Conservation (phyloP, 2,797 vertebrate genomes). For the Manis crassicaudata region DNA sequence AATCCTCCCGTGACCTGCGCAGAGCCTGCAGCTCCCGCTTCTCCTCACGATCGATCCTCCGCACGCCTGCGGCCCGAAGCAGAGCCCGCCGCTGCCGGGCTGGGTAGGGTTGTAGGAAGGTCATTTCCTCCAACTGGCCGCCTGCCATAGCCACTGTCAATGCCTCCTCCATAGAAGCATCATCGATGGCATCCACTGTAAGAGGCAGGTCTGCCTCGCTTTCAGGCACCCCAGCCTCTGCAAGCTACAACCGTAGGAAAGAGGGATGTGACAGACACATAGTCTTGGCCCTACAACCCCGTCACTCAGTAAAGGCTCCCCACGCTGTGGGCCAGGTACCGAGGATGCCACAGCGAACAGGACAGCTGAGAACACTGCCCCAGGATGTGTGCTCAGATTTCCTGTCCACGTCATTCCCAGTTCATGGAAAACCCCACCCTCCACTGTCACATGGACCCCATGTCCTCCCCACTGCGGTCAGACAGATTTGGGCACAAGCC, state of each 20-base stretch:
- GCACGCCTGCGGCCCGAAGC: constrained; percentile 93
- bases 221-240: constrained; percentile 91
- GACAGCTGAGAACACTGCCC: background rate
- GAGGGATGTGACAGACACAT: background rate
- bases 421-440: background rate
- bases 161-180: constrained; percentile 81
- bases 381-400: background rate
- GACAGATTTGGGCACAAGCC: background rate
- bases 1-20: constrained; percentile 94
- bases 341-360: too few species aligned
- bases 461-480: background rate
- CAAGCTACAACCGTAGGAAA: constrained; percentile 86
- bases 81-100: constrained; percentile 92
- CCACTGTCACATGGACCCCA: background rate
- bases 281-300: background rate
- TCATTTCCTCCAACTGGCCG: constrained; percentile 90
- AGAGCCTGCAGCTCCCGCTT: constrained; percentile 95
- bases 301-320: background rate
- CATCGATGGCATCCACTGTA: constrained; percentile 88
- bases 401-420: background rate
- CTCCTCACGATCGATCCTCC: constrained; percentile 97
- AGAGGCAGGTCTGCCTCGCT: constrained; percentile 89
- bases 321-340: background rate
- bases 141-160: constrained; percentile 90
- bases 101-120: constrained; percentile 94